Evolutionary conservation across 1,140 invertebrate species (phyloP).

Genomic region (Zaprionus africanus): DNA sequence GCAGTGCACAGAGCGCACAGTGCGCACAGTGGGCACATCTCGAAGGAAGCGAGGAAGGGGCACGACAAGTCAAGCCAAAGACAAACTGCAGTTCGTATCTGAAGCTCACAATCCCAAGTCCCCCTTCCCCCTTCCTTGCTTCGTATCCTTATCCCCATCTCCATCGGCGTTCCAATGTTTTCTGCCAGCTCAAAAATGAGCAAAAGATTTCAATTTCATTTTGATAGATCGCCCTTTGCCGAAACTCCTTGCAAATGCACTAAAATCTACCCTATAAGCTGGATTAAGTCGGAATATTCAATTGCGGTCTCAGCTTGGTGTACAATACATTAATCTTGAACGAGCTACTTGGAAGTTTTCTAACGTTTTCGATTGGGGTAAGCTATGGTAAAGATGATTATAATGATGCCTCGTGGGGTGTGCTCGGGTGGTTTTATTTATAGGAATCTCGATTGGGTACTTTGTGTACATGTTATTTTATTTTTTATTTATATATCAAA

Average conservation of each 20-base stretch:
- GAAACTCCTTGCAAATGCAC: conserved; percentile 1
- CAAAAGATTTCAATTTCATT: conserved; percentile 84
- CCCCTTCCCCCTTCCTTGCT: neutral
- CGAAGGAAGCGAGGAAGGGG: neutral
- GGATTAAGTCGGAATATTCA: neutral
- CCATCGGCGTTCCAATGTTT: conserved; percentile 43
- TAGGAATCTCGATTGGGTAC: no score
- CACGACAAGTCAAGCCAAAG: conserved; percentile 74
- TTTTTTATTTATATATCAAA: no score
- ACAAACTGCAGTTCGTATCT: conserved; percentile 74
- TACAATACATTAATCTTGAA: neutral
- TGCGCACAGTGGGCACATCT: neutral
- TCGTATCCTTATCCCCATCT: conserved; percentile 48
- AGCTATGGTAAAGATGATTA: no score
- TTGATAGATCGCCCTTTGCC: conserved; percentile 67
- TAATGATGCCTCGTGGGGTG: no score
- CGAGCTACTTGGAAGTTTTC: neutral
- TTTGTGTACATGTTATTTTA: no score
- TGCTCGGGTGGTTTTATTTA: no score
- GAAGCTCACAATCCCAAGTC: conserved; percentile 21
- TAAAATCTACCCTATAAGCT: conserved; percentile 18
- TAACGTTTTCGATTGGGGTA: no score
- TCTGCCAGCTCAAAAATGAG: conserved; percentile 73
- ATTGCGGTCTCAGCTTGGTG: neutral
- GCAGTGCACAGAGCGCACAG: conserved; percentile 11